phyloP scores from a whole-genome alignment of 2,113 vertebrate species.

The Neomonachus schauinslandi region DNA sequence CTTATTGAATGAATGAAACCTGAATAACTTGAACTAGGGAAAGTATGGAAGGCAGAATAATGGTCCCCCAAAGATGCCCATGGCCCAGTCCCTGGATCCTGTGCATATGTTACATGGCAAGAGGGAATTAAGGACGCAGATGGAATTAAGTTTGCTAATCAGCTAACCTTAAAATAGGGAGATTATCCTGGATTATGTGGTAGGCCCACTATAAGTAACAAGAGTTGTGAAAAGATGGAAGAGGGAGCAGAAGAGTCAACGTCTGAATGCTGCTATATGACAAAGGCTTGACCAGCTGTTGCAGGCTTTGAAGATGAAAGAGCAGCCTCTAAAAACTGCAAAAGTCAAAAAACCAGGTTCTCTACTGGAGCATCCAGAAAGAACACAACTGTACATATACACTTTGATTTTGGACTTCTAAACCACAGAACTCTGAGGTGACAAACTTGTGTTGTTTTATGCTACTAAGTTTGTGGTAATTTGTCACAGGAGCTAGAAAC shows the following conservation, averaged over 20 bases:
- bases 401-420: background rate
- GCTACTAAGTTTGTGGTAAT: background rate
- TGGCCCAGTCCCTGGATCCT: background rate
- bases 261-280: background rate
- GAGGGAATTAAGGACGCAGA: background rate
- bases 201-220: background rate
- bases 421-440: background rate
- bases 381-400: background rate
- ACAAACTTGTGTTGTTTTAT: background rate
- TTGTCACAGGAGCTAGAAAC: background rate
- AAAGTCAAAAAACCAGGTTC: background rate
- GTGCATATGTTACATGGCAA: background rate
- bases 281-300: background rate
- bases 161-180: slow-evolving; percentile 3
- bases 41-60: background rate
- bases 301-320: background rate
- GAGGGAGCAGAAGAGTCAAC: background rate
- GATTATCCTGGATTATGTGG: background rate
- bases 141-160: background rate
- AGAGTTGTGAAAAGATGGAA: background rate
- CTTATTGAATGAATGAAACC: background rate
- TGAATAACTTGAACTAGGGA: slow-evolving; percentile 17
- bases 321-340: background rate
- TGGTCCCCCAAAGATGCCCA: background rate
- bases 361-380: background rate